These are phyloP conservation scores for Pseudeuparius sepicola DNA, from an alignment of 2,888 invertebrate species.

Conservation along the genomic window DNA sequence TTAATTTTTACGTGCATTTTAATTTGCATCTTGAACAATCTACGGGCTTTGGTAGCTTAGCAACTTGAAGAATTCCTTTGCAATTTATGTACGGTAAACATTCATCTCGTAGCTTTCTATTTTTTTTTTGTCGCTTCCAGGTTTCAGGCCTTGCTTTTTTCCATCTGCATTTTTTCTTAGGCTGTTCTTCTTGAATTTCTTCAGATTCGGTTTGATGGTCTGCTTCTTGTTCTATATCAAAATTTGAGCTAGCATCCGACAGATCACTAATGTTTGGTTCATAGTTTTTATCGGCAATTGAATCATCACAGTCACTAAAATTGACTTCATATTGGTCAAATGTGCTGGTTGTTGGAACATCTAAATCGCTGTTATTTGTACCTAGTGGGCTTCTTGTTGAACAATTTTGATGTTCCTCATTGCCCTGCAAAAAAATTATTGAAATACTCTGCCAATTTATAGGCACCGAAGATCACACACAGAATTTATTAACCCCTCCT, in stretches of 20 bases:
- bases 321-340: constrained; percentile 3
- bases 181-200: constrained; percentile 1
- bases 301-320: constrained; percentile 10
- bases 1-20: constrained; percentile 5
- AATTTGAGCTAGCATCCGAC: constrained; percentile 4
- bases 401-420: constrained; percentile 1
- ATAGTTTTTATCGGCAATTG: constrained; percentile 6
- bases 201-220: constrained; percentile 1
- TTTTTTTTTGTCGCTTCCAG: constrained; percentile 6
- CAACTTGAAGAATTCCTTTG: constrained; percentile 4
- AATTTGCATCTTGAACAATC: constrained; percentile 9
- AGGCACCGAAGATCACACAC: no score
- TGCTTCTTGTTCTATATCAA: no score
- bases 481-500: no score
- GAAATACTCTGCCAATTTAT: no score
- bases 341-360: constrained; percentile 5
- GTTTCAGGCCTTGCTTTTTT: constrained; percentile 4
- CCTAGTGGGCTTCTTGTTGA: constrained; percentile 2
- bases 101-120: constrained; percentile 7
- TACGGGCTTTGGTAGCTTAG: constrained; percentile 4
- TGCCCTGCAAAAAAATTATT: constrained; percentile 5
- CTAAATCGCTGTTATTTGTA: constrained; percentile 4
- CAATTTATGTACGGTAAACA: constrained; percentile 6
- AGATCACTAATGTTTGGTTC: constrained; percentile 8
- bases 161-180: constrained; percentile 3